Percentiles rank a stretch among this genome's conserved stretches.
These are phyloP conservation scores for Epinephelus cyanopodus DNA, from an alignment of 2,113 vertebrate species.

Conservation along the genomic window DNA sequence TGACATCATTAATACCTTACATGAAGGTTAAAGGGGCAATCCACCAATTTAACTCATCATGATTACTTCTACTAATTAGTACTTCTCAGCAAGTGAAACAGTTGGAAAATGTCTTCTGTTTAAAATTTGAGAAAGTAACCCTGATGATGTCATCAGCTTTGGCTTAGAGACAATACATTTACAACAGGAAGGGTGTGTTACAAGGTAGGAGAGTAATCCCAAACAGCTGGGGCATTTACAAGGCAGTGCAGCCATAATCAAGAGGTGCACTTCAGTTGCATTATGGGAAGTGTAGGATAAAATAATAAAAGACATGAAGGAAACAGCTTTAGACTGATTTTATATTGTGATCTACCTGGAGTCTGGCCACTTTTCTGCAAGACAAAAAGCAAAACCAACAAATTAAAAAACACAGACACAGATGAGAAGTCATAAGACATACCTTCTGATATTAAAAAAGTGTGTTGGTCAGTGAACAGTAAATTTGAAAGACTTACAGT, in stretches of 20 bases:
- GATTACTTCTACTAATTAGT: neutral
- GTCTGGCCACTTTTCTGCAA: slow-evolving; percentile 91
- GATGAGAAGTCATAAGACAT: neutral
- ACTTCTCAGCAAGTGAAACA: too few species aligned
- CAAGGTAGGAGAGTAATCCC: neutral
- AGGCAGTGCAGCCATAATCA: neutral
- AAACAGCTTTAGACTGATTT: neutral
- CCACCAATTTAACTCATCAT: neutral
- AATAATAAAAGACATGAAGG: too few species aligned
- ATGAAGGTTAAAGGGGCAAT: neutral
- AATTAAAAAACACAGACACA: neutral
- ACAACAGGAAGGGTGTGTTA: neutral
- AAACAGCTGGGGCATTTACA: neutral
- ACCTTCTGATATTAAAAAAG: neutral
- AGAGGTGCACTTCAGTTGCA: neutral
- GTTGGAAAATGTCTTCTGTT: too few species aligned
- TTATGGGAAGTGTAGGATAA: neutral
- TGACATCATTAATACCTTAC: neutral
- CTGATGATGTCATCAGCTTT: neutral
- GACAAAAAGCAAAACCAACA: neutral
- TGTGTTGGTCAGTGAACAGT: neutral
- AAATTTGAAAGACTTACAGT: slow-evolving; percentile 84
- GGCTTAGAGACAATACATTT: neutral
- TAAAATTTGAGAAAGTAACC: neutral
- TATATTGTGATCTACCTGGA: slow-evolving; percentile 87